These are phyloP conservation scores for Atherix ibis DNA, from an alignment of 2,888 invertebrate species.

Conservation along the genomic window DNA sequence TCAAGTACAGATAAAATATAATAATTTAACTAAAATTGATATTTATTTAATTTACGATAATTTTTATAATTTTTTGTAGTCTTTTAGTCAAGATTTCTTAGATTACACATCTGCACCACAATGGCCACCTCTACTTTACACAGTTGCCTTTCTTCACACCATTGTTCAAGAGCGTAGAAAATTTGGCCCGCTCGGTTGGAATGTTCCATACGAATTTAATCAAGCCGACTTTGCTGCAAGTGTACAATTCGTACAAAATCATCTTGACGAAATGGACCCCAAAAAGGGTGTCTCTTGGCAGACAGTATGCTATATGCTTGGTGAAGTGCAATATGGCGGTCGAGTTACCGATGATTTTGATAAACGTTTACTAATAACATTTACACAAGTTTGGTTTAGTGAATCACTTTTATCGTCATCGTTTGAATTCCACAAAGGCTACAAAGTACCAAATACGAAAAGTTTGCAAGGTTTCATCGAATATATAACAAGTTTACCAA, in stretches of 20 bases:
- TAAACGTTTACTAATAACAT: constrained; percentile 80
- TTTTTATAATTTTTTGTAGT: constrained; percentile 15
- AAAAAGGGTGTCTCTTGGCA: constrained; percentile 96
- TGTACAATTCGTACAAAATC: constrained; percentile 91
- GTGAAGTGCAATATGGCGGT: constrained; percentile 78
- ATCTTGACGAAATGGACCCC: constrained; percentile 91
- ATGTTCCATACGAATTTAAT: constrained; percentile 85
- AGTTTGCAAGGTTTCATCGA: constrained; percentile 67
- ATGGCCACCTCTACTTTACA: constrained; percentile 88
- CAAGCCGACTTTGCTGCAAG: constrained; percentile 93
- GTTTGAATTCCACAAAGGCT: constrained; percentile 88
- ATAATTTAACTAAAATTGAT: constrained; percentile 3
- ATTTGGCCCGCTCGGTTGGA: constrained; percentile 95
- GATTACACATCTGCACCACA: constrained; percentile 83
- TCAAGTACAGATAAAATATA: constrained; percentile 40
- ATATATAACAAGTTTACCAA: constrained; percentile 71
- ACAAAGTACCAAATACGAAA: constrained; percentile 75
- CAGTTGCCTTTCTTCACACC: constrained; percentile 88
- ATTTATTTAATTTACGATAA: constrained; percentile 6
- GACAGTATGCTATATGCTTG: constrained; percentile 93
- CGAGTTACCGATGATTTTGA: constrained; percentile 95
- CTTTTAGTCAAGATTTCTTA: constrained; percentile 59
- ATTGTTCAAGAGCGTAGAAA: constrained; percentile 90
- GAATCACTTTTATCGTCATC: constrained; percentile 71
- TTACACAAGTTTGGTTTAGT: constrained; percentile 91